These are phyloP conservation scores for Rotaria socialis DNA, from an alignment of 2,888 invertebrate genomes.

Conservation along the genomic window DNA sequence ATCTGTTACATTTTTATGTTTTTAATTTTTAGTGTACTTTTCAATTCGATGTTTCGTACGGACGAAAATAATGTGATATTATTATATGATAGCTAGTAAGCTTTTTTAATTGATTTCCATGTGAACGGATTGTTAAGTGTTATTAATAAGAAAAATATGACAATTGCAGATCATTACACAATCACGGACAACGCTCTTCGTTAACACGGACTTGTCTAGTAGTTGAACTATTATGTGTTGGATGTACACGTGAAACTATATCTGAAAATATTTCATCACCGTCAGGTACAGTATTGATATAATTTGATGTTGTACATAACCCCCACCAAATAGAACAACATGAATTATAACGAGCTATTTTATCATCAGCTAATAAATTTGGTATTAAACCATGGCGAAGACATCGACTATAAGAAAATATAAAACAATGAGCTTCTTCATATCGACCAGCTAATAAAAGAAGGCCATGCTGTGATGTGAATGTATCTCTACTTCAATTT, in stretches of 20 bases:
- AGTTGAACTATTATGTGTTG: conserved; percentile 72
- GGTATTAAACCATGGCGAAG: conserved; percentile 93
- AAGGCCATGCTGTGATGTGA: conserved; percentile 83
- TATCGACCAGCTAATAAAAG: conserved; percentile 79
- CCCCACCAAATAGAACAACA: conserved; percentile 99
- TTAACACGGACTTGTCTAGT: too few species aligned
- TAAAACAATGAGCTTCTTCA: conserved; percentile 65
- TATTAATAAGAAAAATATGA: too few species aligned
- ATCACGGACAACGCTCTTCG: too few species aligned
- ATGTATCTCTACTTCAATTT: conserved; percentile 98
- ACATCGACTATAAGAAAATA: conserved; percentile 83
- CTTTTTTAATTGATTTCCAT: too few species aligned
- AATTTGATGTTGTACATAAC: conserved; percentile 76
- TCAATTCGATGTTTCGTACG: too few species aligned
- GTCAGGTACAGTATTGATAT: conserved; percentile 67
- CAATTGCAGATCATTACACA: too few species aligned
- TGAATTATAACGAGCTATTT: conserved; percentile 81
- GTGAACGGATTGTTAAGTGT: too few species aligned
- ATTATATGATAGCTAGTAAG: too few species aligned
- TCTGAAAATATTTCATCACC: conserved; percentile 69
- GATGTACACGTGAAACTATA: conserved; percentile 78
- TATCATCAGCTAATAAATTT: conserved; percentile 81
- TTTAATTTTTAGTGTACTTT: too few species aligned
- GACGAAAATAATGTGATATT: too few species aligned
- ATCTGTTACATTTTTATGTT: too few species aligned